phyloP scores from a whole-genome alignment of 2,113 vertebrate genomes.

The Oryzias curvinotus region DNA sequence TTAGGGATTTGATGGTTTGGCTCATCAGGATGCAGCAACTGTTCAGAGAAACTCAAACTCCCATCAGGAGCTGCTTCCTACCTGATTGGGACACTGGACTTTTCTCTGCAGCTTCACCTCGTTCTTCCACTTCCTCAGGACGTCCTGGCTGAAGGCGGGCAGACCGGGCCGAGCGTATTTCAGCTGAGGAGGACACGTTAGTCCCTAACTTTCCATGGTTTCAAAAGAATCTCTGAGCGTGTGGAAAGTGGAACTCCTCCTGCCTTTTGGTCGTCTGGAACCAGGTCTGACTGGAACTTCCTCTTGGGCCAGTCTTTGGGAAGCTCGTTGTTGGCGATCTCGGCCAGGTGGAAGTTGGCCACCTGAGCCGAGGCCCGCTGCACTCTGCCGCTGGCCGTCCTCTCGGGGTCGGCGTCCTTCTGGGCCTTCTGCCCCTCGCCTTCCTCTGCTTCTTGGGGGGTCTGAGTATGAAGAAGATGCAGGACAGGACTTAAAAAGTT shows the following conservation, averaged over 20 bases:
- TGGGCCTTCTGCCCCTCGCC: slow-evolving; percentile 72
- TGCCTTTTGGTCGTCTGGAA: slow-evolving; percentile 89
- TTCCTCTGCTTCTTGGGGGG: slow-evolving; percentile 49
- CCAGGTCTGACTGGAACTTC: slow-evolving; percentile 91
- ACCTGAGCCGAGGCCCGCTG: slow-evolving; percentile 90
- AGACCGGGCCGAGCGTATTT: slow-evolving; percentile 92
- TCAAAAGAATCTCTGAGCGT: too few species aligned
- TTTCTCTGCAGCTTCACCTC: slow-evolving; percentile 92
- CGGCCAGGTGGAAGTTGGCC: slow-evolving; percentile 89
- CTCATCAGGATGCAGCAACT: background rate
- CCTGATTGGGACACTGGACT: slow-evolving; percentile 93
- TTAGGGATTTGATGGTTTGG: too few species aligned
- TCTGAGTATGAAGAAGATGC: slow-evolving; percentile 36
- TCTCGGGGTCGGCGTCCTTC: slow-evolving; percentile 77
- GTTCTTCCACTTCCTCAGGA: slow-evolving; percentile 91
- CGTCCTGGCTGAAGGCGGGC: slow-evolving; percentile 91
- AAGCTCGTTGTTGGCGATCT: slow-evolving; percentile 89
- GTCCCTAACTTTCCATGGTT: too few species aligned
- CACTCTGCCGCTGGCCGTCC: slow-evolving; percentile 77
- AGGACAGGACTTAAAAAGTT: background rate
- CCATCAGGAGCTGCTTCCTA: slow-evolving; percentile 42
- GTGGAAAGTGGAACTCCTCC: background rate
- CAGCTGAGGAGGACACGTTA: slow-evolving; percentile 68
- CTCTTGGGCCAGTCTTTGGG: slow-evolving; percentile 94
- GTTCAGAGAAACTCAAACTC: background rate